These are phyloP conservation scores for Harpegnathos saltator DNA, from an alignment of 1,140 invertebrate species.

Conservation along the genomic window DNA sequence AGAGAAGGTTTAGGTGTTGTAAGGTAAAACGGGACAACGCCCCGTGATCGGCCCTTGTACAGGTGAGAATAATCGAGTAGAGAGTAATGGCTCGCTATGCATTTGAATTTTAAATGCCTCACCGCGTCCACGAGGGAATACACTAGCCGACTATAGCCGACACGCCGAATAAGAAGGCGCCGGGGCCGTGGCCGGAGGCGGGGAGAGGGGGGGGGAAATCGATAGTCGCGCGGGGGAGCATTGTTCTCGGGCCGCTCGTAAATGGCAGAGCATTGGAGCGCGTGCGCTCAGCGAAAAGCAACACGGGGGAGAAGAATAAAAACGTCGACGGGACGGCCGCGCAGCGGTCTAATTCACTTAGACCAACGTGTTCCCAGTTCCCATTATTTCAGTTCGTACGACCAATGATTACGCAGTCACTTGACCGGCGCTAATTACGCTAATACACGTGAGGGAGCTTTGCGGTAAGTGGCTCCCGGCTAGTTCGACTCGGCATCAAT, in stretches of 20 bases:
- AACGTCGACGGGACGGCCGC: slow-evolving; percentile 41
- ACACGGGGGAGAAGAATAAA: slow-evolving; percentile 58
- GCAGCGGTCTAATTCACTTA: slow-evolving; percentile 76
- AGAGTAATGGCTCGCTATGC: not conserved
- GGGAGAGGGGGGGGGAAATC: slow-evolving; percentile 66
- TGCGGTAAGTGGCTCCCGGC: slow-evolving; percentile 64
- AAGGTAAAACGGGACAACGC: not conserved
- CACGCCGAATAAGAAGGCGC: not conserved
- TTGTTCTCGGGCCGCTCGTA: slow-evolving; percentile 57
- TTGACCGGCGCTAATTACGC: slow-evolving; percentile 75
- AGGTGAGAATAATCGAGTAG: not conserved
- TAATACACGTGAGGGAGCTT: slow-evolving; percentile 67
- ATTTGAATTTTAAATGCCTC: slow-evolving; percentile 56
- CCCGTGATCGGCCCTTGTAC: slow-evolving; percentile 4
- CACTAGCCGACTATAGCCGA: not conserved
- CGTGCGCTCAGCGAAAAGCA: slow-evolving; percentile 67
- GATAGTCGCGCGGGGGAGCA: slow-evolving; percentile 65
- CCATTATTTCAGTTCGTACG: slow-evolving; percentile 72
- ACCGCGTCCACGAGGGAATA: slow-evolving; percentile 7
- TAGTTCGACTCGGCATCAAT: slow-evolving; percentile 61
- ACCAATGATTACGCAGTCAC: slow-evolving; percentile 73
- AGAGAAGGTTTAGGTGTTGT: not conserved
- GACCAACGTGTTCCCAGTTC: slow-evolving; percentile 59
- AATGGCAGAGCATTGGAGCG: slow-evolving; percentile 59
- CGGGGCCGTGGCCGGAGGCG: too few species aligned